These are phyloP conservation scores for Pyrochroa serraticornis DNA, from an alignment of 2,888 invertebrate genomes.

Conservation along the genomic window DNA sequence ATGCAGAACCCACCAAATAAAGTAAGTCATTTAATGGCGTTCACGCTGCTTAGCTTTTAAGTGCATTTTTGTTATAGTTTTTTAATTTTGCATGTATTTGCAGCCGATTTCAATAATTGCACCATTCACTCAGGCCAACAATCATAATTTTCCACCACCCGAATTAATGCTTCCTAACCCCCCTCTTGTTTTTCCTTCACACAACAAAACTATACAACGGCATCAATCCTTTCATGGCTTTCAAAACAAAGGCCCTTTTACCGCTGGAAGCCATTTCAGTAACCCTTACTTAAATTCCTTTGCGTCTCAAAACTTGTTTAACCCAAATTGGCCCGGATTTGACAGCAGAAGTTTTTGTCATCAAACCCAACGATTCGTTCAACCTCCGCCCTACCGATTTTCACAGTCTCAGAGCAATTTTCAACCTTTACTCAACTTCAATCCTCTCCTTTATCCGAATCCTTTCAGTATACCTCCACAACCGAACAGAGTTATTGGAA, in stretches of 20 bases:
- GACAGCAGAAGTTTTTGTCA: no score
- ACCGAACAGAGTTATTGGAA: constrained; percentile 41
- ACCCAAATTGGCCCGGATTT: neutral
- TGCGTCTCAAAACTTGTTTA: neutral
- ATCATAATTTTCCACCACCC: constrained; percentile 37
- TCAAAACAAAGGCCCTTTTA: constrained; percentile 33
- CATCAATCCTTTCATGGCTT: constrained; percentile 57
- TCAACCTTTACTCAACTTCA: constrained; percentile 29
- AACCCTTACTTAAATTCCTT: constrained; percentile 29
- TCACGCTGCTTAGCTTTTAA: constrained; percentile 3
- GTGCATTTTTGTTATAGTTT: constrained; percentile 38
- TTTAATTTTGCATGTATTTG: constrained; percentile 56
- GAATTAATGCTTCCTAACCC: constrained; percentile 11
- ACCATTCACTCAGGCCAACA: constrained; percentile 54
- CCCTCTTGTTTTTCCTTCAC: constrained; percentile 15
- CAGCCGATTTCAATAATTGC: constrained; percentile 68
- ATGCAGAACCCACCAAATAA: constrained; percentile 92
- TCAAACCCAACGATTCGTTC: constrained; percentile 9
- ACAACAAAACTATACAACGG: constrained; percentile 43
- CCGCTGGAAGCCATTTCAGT: constrained; percentile 27
- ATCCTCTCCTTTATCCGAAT: constrained; percentile 34
- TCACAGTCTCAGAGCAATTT: constrained; percentile 16
- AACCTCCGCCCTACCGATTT: constrained; percentile 2
- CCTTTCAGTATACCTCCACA: constrained; percentile 30
- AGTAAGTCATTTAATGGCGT: constrained; percentile 63